phyloP scores from a whole-genome alignment of 2,888 invertebrate genomes.

The Schizotus pectinicornis region DNA sequence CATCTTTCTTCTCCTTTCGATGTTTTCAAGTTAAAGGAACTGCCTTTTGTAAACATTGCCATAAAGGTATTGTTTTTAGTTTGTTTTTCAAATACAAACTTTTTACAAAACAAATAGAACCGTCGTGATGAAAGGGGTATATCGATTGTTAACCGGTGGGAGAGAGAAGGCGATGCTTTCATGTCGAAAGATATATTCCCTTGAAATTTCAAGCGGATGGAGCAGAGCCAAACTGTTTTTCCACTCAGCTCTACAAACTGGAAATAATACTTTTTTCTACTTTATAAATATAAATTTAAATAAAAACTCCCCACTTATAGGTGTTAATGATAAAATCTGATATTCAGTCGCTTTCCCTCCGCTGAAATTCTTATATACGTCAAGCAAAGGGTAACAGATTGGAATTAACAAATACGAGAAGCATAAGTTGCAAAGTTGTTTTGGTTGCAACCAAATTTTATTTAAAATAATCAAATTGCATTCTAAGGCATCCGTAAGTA shows the following conservation, averaged over 20 bases:
- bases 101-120: constrained; percentile 54
- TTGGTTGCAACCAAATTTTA: too few relatives aligned
- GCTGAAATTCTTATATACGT: too few relatives aligned
- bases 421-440: too few relatives aligned
- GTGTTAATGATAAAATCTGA: not conserved
- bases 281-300: constrained; percentile 27
- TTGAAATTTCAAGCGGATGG: constrained; percentile 54
- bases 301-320: constrained; percentile 6
- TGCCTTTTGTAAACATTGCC: constrained; percentile 39
- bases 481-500: too few relatives aligned
- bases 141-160: constrained; percentile 27
- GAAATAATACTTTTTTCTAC: constrained; percentile 17
- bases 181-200: constrained; percentile 42
- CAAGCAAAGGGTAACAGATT: too few relatives aligned
- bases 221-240: constrained; percentile 29
- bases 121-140: constrained; percentile 35
- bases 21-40: constrained; percentile 38
- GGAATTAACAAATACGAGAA: too few relatives aligned
- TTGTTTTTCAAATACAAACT: constrained; percentile 56
- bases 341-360: not conserved
- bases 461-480: too few relatives aligned
- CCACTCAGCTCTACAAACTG: constrained; percentile 19
- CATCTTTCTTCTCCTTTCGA: constrained; percentile 7
- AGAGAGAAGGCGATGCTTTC: constrained; percentile 33
- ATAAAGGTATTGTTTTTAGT: constrained; percentile 48